Evolutionary conservation across 2,888 invertebrate genomes (phyloP), one percentile per base, ranked within the genome.

Genomic region (Kuschelorhynchus macadamiae): DNA sequence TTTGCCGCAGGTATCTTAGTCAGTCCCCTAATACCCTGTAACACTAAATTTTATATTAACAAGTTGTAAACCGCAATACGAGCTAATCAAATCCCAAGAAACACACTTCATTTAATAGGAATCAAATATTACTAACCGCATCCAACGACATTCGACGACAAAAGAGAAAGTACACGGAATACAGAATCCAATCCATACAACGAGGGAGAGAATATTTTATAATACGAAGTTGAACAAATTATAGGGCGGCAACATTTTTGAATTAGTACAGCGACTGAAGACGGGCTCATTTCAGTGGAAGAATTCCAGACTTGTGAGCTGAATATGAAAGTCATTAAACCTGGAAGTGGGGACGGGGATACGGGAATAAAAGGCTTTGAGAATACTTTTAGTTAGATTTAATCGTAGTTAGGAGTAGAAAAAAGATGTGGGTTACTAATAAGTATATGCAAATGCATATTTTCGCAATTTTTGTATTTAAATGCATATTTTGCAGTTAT

Each of bases 231-330:
- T 47, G 32, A 12, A 36, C 36, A 62, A 62, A 62, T 62, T 62
- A 62, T 62, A 62, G 62, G 62, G 62, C 53, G 57, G 33, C 17
- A 2, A 47, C 36, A 47, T 46, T 47, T 46, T 57, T 57, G 57
- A 57, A 57, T 47, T 57, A 57, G 36, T 36, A 39, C 42, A 56
- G 41, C 32, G 32, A 42, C 52, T 62, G 42, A 52, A 62, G 53
- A 46, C 64, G 66, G 60, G 72, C 67, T 72, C 76, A 76, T 75
- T 76, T 76, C 71, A 71, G 78, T 71, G 76, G 76, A 79, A 79
- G 71, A 76, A 74, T 73, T 68, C 67, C 50, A 42, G 71, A 75
- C 73, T 72, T 78, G 79, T 77, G 78, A 75, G 74, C 57, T 68
- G 78, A 78, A 79, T 79, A 75, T 70, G 68, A 70, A 74, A 75